Evolutionary conservation across 1,140 invertebrate species (phyloP).

Genomic region (Harlomillsia oculata): DNA sequence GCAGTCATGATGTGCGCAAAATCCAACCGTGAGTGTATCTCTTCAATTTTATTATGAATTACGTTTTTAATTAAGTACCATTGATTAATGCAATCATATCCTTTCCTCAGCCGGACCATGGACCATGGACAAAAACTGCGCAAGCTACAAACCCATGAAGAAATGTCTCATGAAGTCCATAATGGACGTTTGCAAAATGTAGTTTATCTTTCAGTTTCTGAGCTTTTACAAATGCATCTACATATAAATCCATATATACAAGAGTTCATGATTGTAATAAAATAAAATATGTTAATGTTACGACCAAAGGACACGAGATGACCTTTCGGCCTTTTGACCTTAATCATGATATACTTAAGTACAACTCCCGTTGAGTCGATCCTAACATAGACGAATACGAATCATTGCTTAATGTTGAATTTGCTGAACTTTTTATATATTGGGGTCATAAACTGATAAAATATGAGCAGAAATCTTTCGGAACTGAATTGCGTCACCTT

Average conservation of each 20-base stretch:
- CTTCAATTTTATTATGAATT: not conserved
- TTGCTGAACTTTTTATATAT: too few relatives aligned
- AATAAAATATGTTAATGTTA: too few relatives aligned
- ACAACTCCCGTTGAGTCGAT: too few relatives aligned
- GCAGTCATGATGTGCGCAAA: not conserved
- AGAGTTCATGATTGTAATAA: too few relatives aligned
- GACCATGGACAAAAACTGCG: constrained; percentile 1
- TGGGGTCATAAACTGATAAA: too few relatives aligned
- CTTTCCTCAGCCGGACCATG: not conserved
- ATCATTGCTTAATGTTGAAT: too few relatives aligned
- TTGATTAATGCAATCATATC: not conserved
- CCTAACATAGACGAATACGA: too few relatives aligned
- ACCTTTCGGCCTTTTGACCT: too few relatives aligned
- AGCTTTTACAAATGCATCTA: not conserved
- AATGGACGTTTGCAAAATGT: not conserved
- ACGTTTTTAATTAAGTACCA: not conserved
- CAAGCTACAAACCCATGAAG: not conserved
- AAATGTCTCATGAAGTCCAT: constrained; percentile 3
- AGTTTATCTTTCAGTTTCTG: not conserved
- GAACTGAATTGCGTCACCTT: too few relatives aligned
- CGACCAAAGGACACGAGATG: too few relatives aligned
- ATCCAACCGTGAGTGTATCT: not conserved
- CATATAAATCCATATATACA: not conserved
- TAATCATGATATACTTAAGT: too few relatives aligned
- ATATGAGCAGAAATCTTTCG: too few relatives aligned